Evolutionary conservation across 1,140 invertebrate species (phyloP).

Genomic region (Muscidifurax raptorellus): DNA sequence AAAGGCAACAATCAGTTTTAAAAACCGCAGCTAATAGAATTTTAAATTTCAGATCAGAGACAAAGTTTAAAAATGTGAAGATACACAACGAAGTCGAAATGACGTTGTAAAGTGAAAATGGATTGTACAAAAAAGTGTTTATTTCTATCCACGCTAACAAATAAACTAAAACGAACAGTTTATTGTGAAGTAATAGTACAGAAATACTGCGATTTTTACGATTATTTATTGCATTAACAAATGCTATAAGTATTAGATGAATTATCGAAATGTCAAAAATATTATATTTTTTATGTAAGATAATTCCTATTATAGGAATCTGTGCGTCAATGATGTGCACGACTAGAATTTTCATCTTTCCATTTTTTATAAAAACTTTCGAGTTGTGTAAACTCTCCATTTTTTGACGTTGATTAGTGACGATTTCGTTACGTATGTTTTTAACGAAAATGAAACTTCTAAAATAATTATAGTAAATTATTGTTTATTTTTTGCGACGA

Average conservation of each 20-base stretch:
- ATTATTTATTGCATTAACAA: slow-evolving; percentile 47
- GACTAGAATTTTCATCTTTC: slow-evolving; percentile 32
- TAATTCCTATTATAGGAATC: slow-evolving; percentile 9
- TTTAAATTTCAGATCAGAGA: slow-evolving; percentile 46
- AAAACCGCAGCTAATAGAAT: not conserved
- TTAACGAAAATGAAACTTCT: slow-evolving; percentile 24
- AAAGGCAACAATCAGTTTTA: not conserved
- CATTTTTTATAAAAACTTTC: not conserved
- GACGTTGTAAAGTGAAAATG: slow-evolving; percentile 54
- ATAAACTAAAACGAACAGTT: slow-evolving; percentile 11
- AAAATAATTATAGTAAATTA: slow-evolving; percentile 36
- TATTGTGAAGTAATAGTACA: slow-evolving; percentile 8
- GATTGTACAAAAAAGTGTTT: slow-evolving; percentile 32
- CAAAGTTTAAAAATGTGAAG: slow-evolving; percentile 53
- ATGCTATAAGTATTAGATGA: slow-evolving; percentile 49
- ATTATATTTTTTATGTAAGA: slow-evolving; percentile 47
- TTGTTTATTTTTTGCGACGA: slow-evolving; percentile 26
- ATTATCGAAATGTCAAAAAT: slow-evolving; percentile 27
- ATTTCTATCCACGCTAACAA: not conserved
- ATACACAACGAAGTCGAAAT: slow-evolving; percentile 60
- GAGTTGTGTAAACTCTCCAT: not conserved
- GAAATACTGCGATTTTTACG: slow-evolving; percentile 35
- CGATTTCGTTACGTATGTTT: not conserved
- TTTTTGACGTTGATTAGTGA: not conserved
- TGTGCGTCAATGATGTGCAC: not conserved